Evolutionary conservation across 2,888 invertebrate genomes (phyloP), one percentile per base, ranked within the genome.

Genomic region (Ennomos fuscantarius): DNA sequence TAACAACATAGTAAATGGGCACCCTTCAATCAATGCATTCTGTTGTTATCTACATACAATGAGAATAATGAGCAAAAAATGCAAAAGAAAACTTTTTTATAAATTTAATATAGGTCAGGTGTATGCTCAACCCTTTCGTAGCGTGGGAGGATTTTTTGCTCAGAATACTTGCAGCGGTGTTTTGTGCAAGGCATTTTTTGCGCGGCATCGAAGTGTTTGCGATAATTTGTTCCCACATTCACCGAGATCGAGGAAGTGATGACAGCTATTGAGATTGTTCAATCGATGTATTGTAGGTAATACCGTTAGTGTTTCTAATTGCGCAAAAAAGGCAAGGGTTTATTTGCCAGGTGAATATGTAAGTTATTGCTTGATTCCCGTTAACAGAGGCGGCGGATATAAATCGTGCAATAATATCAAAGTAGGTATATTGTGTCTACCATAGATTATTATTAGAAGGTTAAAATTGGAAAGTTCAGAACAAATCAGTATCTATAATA

Each of bases 201-300:
- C 79, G 76, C 67, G 74, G 64, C 69, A 68, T 74, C 74, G 68
- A 85, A 86, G 89, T 92, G 90, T 91, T 89, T 90, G 91, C 89
- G 81, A 90, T 90, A 90, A 92, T 92, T 91, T 92, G 90, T 92
- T 91, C 92, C 89, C 91, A 92, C 90, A 90, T 79, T 81, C 78
- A 73, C 68, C 74, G 73, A 72, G 72, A 79, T 84, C 78, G 74
- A 79, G 87, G 87, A 90, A 89, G 90, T 78, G 91, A 84, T 86
- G 91, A 92, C 91, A 89, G 89, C 82, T 81, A 80, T 77, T 76
- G 64, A 77, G 80, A 83, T 84, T 71, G 72, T 72, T 78, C 78
- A 78, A 79, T 82, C 77, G 76, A 78, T 78, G 73, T 67, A 65
- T 45, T 70, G 82, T 87, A 82, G 31, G 11, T 24, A 8, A 31